Conservation (phyloP, 2,888 invertebrate genomes). For the Stratiomys singularior region DNA sequence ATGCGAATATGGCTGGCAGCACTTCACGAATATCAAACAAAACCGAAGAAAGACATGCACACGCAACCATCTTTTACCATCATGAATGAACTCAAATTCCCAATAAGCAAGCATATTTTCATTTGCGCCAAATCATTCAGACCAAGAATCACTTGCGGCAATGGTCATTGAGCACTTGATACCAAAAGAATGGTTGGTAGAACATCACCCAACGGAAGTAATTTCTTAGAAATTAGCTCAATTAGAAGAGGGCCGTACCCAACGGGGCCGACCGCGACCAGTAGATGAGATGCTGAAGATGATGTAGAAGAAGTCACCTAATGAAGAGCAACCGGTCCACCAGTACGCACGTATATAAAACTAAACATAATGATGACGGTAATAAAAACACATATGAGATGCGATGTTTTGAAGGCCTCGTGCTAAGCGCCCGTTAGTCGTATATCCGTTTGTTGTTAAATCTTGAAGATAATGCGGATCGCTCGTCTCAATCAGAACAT, state of each 20-base stretch:
- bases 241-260: constrained; percentile 39
- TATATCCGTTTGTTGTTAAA: constrained; percentile 42
- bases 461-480: constrained; percentile 2
- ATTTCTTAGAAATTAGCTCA: constrained; percentile 47
- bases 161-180: constrained; percentile 17
- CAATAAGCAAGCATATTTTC: constrained; percentile 34
- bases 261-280: neutral
- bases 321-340: constrained; percentile 29
- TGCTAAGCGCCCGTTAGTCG: constrained; percentile 43
- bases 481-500: constrained; percentile 26
- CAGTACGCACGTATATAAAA: constrained; percentile 2
- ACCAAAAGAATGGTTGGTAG: neutral
- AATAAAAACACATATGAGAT: constrained; percentile 36
- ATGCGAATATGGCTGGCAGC: too few relatives aligned
- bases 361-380: constrained; percentile 17
- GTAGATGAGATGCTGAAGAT: too few relatives aligned
- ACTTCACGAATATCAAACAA: too few relatives aligned
- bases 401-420: constrained; percentile 34
- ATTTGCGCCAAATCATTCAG: constrained; percentile 45
- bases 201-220: constrained; percentile 43
- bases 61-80: constrained; percentile 17
- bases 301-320: constrained; percentile 33
- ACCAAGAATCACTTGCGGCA: constrained; percentile 28
- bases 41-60: neutral
- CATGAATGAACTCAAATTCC: constrained; percentile 32